Evolutionary conservation across 2,888 invertebrate genomes (phyloP).

Genomic region (Rhagium mordax): DNA sequence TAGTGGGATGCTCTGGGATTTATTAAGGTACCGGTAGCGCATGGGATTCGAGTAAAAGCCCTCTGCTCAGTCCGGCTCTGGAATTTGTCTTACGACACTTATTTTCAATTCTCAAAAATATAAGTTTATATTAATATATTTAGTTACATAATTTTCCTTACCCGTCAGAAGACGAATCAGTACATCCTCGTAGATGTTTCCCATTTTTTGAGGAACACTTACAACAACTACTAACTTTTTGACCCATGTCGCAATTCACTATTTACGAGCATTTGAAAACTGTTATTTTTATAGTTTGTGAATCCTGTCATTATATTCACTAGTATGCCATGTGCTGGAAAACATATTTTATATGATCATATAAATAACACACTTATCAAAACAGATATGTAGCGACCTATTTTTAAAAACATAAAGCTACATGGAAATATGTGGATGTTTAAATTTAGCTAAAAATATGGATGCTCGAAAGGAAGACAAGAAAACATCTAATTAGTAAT

Average conservation of each 20-base stretch:
- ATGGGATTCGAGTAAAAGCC: no score
- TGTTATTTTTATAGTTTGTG: not conserved
- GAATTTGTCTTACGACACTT: no score
- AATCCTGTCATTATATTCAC: constrained; percentile 20
- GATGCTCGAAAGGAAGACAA: not conserved
- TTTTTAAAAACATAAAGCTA: constrained; percentile 44
- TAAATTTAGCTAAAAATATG: constrained; percentile 14
- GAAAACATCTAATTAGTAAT: not conserved
- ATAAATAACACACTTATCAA: constrained; percentile 26
- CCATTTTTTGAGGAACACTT: constrained; percentile 64
- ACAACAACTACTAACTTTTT: constrained; percentile 69
- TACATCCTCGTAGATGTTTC: constrained; percentile 61
- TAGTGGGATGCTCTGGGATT: no score
- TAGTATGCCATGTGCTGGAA: not conserved
- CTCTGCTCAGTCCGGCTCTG: no score
- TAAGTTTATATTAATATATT: no score
- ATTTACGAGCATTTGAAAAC: not conserved
- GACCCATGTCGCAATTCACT: constrained; percentile 63
- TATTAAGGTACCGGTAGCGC: no score
- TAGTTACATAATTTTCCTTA: constrained; percentile 48
- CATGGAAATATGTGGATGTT: constrained; percentile 9
- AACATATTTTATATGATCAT: constrained; percentile 2
- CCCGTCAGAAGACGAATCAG: constrained; percentile 61
- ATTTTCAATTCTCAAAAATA: no score
- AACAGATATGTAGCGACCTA: constrained; percentile 36